Conservation (phyloP, 2,888 invertebrate species). For the Marronus borbonicus region DNA sequence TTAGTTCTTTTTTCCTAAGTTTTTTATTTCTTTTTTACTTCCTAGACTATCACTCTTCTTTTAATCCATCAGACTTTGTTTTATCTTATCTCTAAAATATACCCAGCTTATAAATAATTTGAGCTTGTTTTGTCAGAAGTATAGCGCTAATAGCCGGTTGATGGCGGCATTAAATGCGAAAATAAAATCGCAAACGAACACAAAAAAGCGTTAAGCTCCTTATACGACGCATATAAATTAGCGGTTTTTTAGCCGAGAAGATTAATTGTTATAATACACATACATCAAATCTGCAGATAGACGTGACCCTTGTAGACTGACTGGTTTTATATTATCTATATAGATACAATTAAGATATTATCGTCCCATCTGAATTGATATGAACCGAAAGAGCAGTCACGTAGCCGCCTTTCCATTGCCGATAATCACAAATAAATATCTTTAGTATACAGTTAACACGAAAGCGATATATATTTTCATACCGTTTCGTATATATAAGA, state of each 20-base stretch:
- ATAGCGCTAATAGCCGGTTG: slow-evolving; percentile 25
- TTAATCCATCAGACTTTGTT: slow-evolving; percentile 2
- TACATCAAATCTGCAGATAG: slow-evolving; percentile 38
- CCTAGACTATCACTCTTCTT: background rate
- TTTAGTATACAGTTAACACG: slow-evolving; percentile 39
- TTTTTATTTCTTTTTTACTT: background rate
- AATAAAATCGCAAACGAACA: slow-evolving; percentile 27
- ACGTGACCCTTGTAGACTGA: slow-evolving; percentile 15
- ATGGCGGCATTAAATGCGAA: slow-evolving; percentile 35
- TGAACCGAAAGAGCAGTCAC: slow-evolving; percentile 15
- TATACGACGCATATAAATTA: slow-evolving; percentile 32
- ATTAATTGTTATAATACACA: slow-evolving; percentile 41
- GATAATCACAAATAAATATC: slow-evolving; percentile 30
- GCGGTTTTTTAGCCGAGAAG: slow-evolving; percentile 24
- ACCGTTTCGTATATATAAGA: background rate
- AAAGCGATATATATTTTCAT: slow-evolving; percentile 21
- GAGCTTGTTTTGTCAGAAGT: slow-evolving; percentile 29
- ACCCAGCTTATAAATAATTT: slow-evolving; percentile 29
- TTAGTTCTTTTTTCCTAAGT: background rate
- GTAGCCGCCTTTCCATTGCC: slow-evolving; percentile 10
- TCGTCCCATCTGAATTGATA: slow-evolving; percentile 30
- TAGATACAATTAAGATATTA: slow-evolving; percentile 40
- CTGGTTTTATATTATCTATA: slow-evolving; percentile 23
- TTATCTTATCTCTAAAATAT: slow-evolving; percentile 21
- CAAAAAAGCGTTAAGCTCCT: slow-evolving; percentile 37